These are phyloP conservation scores for Danionella dracula DNA, from an alignment of 2,797 vertebrate genomes.

Conservation along the genomic window DNA sequence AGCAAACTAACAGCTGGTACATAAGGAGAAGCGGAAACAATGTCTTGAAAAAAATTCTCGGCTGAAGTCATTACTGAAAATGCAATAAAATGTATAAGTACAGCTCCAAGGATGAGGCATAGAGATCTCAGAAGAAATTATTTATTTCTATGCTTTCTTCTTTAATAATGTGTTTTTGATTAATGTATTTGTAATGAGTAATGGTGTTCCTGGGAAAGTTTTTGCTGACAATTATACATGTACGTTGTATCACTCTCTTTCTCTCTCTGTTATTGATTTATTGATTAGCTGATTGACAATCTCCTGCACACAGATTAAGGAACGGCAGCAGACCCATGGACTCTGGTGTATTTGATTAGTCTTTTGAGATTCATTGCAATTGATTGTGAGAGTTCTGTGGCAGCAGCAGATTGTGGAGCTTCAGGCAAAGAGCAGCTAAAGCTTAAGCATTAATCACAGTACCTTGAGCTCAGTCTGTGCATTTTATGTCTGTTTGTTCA, in stretches of 20 bases:
- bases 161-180: background rate
- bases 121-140: no score
- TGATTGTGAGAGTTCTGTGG: slow-evolving; percentile 1
- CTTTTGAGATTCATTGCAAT: background rate
- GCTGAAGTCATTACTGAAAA: no score
- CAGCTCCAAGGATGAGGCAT: no score
- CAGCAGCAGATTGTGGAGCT: slow-evolving; percentile 6
- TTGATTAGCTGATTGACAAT: background rate
- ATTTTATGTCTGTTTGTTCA: no score
- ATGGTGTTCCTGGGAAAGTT: background rate
- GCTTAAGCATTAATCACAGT: background rate
- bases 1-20: no score
- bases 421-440: background rate
- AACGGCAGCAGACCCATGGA: background rate
- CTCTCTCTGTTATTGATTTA: no score
- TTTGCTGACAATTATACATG: background rate
- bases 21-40: no score
- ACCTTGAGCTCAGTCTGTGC: background rate
- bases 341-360: background rate
- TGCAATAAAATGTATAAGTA: no score
- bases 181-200: slow-evolving; percentile 1
- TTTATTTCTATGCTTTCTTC: background rate
- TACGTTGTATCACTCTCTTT: background rate
- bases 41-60: no score
- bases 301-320: background rate